Evolutionary conservation across 2,888 invertebrate genomes (phyloP).

Genomic region (Clunio marinus): DNA sequence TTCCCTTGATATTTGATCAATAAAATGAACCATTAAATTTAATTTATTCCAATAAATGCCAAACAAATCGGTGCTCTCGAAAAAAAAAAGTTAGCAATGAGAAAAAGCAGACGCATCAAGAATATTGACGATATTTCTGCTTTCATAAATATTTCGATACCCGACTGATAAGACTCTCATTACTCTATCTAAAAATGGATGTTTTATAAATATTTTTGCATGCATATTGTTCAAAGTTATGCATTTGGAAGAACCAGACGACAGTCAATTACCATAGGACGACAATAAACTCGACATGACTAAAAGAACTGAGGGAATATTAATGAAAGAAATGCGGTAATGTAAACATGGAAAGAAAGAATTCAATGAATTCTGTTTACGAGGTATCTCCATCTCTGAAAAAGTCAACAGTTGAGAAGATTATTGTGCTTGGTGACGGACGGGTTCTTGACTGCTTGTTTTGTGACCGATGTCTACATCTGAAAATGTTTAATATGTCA

Average conservation of each 20-base stretch:
- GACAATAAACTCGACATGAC: not conserved
- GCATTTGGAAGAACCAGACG: not conserved
- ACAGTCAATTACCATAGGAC: constrained; percentile 24
- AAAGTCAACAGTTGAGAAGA: constrained; percentile 12
- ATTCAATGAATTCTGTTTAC: constrained; percentile 15
- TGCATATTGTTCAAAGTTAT: not conserved
- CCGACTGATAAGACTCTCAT: not conserved
- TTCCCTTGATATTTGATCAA: constrained; percentile 37
- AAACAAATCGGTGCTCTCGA: constrained; percentile 30
- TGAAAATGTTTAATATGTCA: constrained; percentile 39
- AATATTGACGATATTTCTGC: not conserved
- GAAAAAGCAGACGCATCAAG: constrained; percentile 8
- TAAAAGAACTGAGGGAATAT: not conserved
- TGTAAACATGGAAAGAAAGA: constrained; percentile 18
- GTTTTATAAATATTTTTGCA: constrained; percentile 37
- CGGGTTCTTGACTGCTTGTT: not conserved
- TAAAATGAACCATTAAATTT: constrained; percentile 38
- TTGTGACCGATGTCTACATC: constrained; percentile 33
- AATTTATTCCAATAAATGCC: constrained; percentile 39
- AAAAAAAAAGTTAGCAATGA: not conserved
- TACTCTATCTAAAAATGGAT: constrained; percentile 19
- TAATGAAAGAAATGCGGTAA: not conserved
- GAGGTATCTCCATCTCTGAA: not conserved
- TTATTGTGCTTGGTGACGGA: constrained; percentile 14
- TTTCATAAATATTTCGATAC: constrained; percentile 8